Evolutionary conservation across 2,888 invertebrate genomes (phyloP).

Genomic region (Pandemis corylana): DNA sequence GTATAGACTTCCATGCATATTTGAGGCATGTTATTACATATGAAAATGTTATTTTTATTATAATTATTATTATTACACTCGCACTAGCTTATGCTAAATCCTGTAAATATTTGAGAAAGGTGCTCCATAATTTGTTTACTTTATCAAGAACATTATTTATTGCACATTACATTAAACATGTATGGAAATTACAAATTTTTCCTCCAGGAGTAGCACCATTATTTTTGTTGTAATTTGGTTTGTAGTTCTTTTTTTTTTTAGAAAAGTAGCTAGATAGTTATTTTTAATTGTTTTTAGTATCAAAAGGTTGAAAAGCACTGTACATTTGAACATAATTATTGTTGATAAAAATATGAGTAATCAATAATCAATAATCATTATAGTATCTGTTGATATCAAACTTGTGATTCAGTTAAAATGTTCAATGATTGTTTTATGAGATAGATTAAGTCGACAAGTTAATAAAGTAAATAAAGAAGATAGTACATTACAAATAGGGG

Average conservation of each 20-base stretch:
- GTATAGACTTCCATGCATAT: neutral
- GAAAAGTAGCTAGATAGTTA: neutral
- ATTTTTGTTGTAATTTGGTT: neutral
- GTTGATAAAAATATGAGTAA: neutral
- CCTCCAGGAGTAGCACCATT: neutral
- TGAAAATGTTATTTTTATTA: neutral
- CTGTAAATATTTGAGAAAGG: constrained; percentile 23
- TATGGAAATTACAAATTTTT: neutral
- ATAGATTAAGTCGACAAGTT: neutral
- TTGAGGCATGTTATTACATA: neutral
- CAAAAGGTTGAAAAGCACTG: constrained; percentile 4
- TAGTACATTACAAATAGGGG: neutral
- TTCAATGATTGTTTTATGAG: neutral
- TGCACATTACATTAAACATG: neutral
- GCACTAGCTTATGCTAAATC: constrained; percentile 28
- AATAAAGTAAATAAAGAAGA: neutral
- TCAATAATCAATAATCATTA: neutral
- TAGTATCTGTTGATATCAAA: constrained; percentile 17
- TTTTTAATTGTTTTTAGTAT: neutral
- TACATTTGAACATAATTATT: neutral
- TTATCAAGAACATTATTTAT: neutral
- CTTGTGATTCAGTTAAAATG: constrained; percentile 9
- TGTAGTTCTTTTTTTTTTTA: neutral
- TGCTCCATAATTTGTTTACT: neutral
- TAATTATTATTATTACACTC: neutral